phyloP scores from a whole-genome alignment of 1,140 invertebrate genomes.

The Helicoverpa armigera region DNA sequence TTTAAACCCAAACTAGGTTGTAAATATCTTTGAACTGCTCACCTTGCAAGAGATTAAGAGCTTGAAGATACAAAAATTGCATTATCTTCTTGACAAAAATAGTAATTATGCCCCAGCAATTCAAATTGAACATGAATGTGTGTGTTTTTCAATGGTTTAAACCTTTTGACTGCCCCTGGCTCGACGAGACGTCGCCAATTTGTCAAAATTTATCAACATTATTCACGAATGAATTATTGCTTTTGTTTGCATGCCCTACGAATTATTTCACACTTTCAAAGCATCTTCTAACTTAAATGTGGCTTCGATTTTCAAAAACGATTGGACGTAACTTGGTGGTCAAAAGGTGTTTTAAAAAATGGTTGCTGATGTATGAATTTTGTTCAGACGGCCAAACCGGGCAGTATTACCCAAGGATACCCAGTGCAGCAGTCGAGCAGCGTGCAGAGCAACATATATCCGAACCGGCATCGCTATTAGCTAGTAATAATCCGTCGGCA shows the following conservation, averaged over 20 bases:
- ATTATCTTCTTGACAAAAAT: neutral
- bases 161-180: slow-evolving; percentile 16
- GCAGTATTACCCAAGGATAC: slow-evolving; percentile 84
- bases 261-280: slow-evolving; percentile 8
- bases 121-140: slow-evolving; percentile 7
- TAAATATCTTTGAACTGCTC: neutral
- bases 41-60: neutral
- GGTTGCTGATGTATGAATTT: neutral
- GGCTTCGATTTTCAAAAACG: neutral
- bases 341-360: neutral
- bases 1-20: neutral
- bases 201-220: slow-evolving; percentile 16
- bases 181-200: neutral
- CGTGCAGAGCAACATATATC: slow-evolving; percentile 83
- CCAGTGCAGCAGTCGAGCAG: slow-evolving; percentile 82
- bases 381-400: slow-evolving; percentile 76
- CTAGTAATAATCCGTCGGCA: slow-evolving; percentile 60
- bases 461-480: slow-evolving; percentile 83
- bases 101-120: slow-evolving; percentile 28
- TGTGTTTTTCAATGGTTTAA: slow-evolving; percentile 1
- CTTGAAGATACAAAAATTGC: neutral
- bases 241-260: slow-evolving; percentile 24
- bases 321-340: slow-evolving; percentile 24
- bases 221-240: neutral
- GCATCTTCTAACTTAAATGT: slow-evolving; percentile 1